These are phyloP conservation scores for Falco naumanni DNA, from an alignment of 2,797 vertebrate genomes.

Conservation along the genomic window DNA sequence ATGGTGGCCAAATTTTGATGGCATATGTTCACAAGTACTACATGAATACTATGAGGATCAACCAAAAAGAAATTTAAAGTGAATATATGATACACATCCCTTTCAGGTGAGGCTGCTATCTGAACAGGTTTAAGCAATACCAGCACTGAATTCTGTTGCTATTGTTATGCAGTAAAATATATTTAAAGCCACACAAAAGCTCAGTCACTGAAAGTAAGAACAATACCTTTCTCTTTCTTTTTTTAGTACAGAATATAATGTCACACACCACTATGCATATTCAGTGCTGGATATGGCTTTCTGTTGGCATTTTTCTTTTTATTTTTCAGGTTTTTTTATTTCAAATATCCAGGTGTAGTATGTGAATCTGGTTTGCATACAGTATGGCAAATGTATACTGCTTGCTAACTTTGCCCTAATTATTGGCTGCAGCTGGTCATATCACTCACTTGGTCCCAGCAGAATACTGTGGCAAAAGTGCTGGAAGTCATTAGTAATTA, in stretches of 20 bases:
- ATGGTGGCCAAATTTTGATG: neutral
- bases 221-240: neutral
- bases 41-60: neutral
- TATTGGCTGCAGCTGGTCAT: constrained; percentile 12
- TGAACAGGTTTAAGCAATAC: neutral
- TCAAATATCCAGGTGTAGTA: neutral
- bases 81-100: neutral
- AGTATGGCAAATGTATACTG: neutral
- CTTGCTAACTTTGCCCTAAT: neutral
- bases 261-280: neutral
- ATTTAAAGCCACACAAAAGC: neutral
- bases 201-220: neutral
- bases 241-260: neutral
- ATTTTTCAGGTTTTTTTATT: neutral
- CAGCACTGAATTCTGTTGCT: neutral
- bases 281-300: neutral
- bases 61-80: neutral
- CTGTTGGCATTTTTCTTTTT: neutral
- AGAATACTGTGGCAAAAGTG: constrained; percentile 26
- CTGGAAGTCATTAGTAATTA: constrained; percentile 45
- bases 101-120: neutral
- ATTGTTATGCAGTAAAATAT: neutral
- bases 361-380: neutral
- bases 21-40: fast-evolving
- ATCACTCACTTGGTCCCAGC: neutral